Percentiles rank a stretch among this genome's conserved stretches.
Conservation (phyloP, 2,797 vertebrate species). For the Gobio occitaniae region DNA sequence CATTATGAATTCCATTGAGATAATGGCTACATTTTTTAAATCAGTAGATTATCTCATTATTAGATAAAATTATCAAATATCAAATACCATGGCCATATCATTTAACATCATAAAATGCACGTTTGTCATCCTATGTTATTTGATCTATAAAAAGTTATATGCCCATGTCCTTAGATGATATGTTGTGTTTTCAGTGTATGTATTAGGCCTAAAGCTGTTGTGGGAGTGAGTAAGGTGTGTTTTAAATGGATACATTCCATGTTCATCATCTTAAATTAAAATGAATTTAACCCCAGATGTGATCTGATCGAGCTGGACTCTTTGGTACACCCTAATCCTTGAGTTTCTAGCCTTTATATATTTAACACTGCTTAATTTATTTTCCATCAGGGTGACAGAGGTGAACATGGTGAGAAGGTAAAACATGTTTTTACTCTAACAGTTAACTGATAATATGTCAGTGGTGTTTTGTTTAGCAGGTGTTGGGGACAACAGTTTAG, state of each 20-base stretch:
- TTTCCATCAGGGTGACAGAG: conserved; percentile 91
- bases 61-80: background rate
- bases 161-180: background rate
- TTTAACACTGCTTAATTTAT: conserved; percentile 69
- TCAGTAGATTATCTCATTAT: conserved; percentile 7
- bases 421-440: conserved; percentile 57
- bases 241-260: conserved; percentile 36
- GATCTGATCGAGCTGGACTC: conserved; percentile 65
- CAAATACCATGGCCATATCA: background rate
- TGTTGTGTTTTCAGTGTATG: conserved; percentile 23
- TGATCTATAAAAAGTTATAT: background rate
- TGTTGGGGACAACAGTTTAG: too few species aligned
- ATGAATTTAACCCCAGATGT: conserved; percentile 71
- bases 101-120: background rate
- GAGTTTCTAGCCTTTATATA: conserved; percentile 6
- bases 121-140: conserved; percentile 4
- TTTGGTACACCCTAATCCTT: conserved; percentile 44
- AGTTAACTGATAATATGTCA: background rate
- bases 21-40: conserved; percentile 3
- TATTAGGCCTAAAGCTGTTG: conserved; percentile 21
- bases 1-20: background rate
- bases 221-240: conserved; percentile 44
- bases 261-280: conserved; percentile 64
- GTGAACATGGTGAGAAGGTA: conserved; percentile 96
- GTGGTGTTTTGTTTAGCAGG: background rate